Evolutionary conservation across 2,113 vertebrate genomes (phyloP).

Genomic region (Hippocampus mohnikei): DNA sequence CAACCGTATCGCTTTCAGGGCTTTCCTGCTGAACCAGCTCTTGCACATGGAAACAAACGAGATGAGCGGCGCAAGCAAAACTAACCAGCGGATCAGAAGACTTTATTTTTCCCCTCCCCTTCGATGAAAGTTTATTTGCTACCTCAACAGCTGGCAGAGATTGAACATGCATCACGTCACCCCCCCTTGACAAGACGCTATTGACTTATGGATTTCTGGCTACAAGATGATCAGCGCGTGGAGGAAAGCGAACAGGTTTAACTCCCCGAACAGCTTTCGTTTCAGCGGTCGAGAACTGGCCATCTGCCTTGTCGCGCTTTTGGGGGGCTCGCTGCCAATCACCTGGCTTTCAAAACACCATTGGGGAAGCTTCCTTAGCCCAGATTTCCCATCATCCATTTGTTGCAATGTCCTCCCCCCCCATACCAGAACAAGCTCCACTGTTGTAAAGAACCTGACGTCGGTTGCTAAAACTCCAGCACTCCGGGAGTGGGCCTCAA

Average conservation of each 20-base stretch:
- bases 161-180: not conserved
- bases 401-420: slow-evolving; percentile 3
- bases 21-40: slow-evolving; percentile 4
- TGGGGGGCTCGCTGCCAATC: slow-evolving; percentile 8
- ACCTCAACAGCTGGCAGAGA: not conserved
- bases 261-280: not conserved
- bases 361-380: slow-evolving; percentile 33
- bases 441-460: slow-evolving; percentile 20
- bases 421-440: slow-evolving; percentile 22
- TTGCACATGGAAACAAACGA: not conserved
- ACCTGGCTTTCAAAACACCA: slow-evolving; percentile 19
- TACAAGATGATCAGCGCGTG: not conserved
- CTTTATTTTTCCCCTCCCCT: not conserved
- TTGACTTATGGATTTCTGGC: not conserved
- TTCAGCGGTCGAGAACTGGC: slow-evolving; percentile 17
- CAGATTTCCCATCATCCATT: slow-evolving; percentile 36
- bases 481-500: slow-evolving; percentile 5
- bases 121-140: not conserved
- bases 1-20: not conserved
- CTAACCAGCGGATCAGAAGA: not conserved
- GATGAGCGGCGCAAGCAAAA: not conserved
- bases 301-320: slow-evolving; percentile 37
- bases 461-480: not conserved
- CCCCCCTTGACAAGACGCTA: not conserved
- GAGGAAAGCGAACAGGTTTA: not conserved